Evolutionary conservation across 2,888 invertebrate genomes (phyloP), one percentile per base, ranked within the genome.

Genomic region (Pterostichus madidus): DNA sequence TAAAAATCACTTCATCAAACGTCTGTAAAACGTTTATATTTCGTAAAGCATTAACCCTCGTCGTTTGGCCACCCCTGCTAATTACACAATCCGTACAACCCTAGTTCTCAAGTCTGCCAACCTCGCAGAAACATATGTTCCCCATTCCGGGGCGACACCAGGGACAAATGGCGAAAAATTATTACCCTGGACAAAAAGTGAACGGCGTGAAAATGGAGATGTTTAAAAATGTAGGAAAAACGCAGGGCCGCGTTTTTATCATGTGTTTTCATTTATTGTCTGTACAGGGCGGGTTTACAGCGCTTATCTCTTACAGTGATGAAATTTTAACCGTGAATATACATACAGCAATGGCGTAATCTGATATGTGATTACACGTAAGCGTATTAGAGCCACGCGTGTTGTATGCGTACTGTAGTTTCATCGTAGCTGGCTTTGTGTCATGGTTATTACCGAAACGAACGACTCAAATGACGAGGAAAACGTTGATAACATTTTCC

Each of bases 381-480:
- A 78, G 78, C 78, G 61, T 61, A 78, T 78, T 78, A 61, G 11
- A 52, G 24, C 15, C 17, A 73, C 44, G 24, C 44, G 46, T 24
- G 24, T 1, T 24, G 24, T 64, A 17, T 17, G 56, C 56, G 39
- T 39, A 39, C 39, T 39, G 39, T 39, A 39, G 39, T 39, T 39
- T 39, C 39, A 39, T 39, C 39, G 5, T 39, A 39, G 39, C 3
- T 56, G 56, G 56, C 24, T 73, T 73, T 49, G 73, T 73, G 73
- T 46, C 39, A 11, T 35, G 59, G 76, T 61, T 59, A 78, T 78
- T 78, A 61, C 78, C 59, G 44, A 59, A 59, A 49, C 52, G 35
- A 68, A 68, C 80, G 80, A 80, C 80, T 80, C 80, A 80, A 80
- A 80, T 80, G 80, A 80, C 80, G 80, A 80, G 80, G 80, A 80